A percentile compares a stretch with the other conserved stretches of the same genome.
Evolutionary conservation across 2,797 vertebrate species (phyloP).

Genomic region (Caiman crocodilus): DNA sequence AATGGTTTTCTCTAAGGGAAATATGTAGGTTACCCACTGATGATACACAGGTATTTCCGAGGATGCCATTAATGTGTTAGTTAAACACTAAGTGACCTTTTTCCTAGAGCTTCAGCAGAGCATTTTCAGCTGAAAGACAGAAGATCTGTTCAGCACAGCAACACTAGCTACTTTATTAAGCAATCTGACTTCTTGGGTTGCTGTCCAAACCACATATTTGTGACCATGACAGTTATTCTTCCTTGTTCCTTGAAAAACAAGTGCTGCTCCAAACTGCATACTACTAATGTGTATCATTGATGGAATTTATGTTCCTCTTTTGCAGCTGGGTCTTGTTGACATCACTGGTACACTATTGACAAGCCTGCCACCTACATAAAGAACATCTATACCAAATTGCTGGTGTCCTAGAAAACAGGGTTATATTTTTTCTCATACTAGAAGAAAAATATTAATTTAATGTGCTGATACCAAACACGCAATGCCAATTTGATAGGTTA

Average conservation of each 20-base stretch:
- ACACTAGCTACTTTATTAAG: conserved; percentile 80
- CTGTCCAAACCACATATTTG: conserved; percentile 81
- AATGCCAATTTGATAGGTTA: conserved; percentile 8
- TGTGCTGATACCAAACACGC: not conserved
- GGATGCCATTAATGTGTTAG: conserved; percentile 77
- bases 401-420: not conserved
- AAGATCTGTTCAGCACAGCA: conserved; percentile 76
- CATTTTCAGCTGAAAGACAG: conserved; percentile 72
- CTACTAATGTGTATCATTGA: conserved; percentile 53
- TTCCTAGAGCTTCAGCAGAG: conserved; percentile 80
- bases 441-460: not conserved
- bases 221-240: conserved; percentile 83
- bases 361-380: conserved; percentile 4
- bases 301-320: conserved; percentile 57
- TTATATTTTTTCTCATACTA: not conserved
- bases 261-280: conserved; percentile 66
- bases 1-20: conserved; percentile 40
- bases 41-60: conserved; percentile 74
- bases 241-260: conserved; percentile 81
- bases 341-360: conserved; percentile 27
- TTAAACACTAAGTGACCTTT: conserved; percentile 79
- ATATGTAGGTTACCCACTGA: conserved; percentile 41
- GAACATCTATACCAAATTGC: not conserved
- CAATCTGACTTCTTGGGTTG: conserved; percentile 71
- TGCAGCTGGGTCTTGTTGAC: conserved; percentile 37